Conservation (phyloP, 2,113 vertebrate genomes). For the Crypturellus undulatus region DNA sequence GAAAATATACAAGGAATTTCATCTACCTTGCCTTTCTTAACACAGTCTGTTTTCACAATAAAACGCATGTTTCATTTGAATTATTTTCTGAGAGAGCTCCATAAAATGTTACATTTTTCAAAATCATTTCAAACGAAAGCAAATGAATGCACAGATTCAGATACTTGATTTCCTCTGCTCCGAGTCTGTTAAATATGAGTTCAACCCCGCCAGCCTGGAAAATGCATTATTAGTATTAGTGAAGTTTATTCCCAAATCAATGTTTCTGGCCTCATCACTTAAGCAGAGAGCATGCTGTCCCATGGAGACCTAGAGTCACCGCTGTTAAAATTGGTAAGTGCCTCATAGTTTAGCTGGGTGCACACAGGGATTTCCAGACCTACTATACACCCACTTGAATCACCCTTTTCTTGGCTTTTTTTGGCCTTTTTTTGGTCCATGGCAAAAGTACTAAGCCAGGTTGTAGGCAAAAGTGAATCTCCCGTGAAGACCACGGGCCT, state of each 20-base stretch:
- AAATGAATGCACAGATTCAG: not conserved
- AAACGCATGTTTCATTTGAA: not conserved
- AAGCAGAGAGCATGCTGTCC: not conserved
- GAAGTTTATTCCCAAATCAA: not conserved
- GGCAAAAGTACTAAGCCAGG: not conserved
- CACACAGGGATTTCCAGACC: too few relatives aligned
- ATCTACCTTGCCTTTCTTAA: not conserved
- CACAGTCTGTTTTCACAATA: not conserved
- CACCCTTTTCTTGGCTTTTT: not conserved
- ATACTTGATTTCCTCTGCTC: not conserved
- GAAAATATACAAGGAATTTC: not conserved
- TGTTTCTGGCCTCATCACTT: not conserved
- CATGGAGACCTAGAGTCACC: not conserved
- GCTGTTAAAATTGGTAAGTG: not conserved
- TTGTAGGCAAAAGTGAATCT: not conserved
- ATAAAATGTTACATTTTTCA: not conserved
- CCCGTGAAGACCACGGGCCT: not conserved
- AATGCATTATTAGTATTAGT: not conserved
- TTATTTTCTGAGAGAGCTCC: not conserved
- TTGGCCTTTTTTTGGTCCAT: not conserved
- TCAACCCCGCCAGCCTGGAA: not conserved
- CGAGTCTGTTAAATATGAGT: not conserved
- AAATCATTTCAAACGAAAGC: not conserved
- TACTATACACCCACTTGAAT: not conserved
- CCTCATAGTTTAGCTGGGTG: not conserved